Evolutionary conservation across 1,140 invertebrate genomes (phyloP).

Genomic region (Scaptomyza graminum): DNA sequence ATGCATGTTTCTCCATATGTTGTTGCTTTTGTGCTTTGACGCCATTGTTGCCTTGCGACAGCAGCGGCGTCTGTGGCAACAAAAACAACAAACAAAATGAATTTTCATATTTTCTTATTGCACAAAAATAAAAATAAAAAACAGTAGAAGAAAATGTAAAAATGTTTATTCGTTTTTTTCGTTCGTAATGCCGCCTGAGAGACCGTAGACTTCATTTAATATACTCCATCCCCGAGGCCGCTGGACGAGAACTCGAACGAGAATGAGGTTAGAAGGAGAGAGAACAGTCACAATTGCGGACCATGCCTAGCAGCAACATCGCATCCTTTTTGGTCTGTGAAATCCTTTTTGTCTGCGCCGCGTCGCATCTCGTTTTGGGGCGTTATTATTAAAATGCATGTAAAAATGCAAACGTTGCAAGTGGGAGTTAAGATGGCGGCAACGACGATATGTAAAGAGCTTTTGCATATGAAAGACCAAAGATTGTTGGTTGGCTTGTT

Average conservation of each 20-base stretch:
- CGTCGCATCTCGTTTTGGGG: slow-evolving; percentile 68
- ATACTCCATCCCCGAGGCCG: slow-evolving; percentile 58
- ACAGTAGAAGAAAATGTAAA: slow-evolving; percentile 5
- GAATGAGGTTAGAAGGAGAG: not conserved
- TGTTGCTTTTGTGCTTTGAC: slow-evolving; percentile 56
- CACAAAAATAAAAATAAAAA: slow-evolving; percentile 18
- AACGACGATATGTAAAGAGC: not conserved
- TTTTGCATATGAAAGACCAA: slow-evolving; percentile 9
- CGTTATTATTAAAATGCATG: slow-evolving; percentile 81
- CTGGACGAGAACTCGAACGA: not conserved
- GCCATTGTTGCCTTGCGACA: slow-evolving; percentile 62
- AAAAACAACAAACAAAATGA: slow-evolving; percentile 56
- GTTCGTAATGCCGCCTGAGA: slow-evolving; percentile 32
- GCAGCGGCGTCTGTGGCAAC: slow-evolving; percentile 42
- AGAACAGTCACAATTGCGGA: slow-evolving; percentile 64
- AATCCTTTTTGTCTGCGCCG: slow-evolving; percentile 75
- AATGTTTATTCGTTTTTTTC: slow-evolving; percentile 28
- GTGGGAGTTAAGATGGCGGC: slow-evolving; percentile 9
- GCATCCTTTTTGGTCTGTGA: slow-evolving; percentile 68
- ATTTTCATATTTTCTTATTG: slow-evolving; percentile 78
- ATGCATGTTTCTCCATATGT: slow-evolving; percentile 43
- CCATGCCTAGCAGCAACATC: slow-evolving; percentile 70
- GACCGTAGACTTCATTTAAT: slow-evolving; percentile 75
- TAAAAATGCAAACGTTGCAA: slow-evolving; percentile 65
- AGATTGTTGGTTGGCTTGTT: slow-evolving; percentile 34